Conservation (phyloP, 2,888 invertebrate genomes). For the Limenitis camilla region DNA sequence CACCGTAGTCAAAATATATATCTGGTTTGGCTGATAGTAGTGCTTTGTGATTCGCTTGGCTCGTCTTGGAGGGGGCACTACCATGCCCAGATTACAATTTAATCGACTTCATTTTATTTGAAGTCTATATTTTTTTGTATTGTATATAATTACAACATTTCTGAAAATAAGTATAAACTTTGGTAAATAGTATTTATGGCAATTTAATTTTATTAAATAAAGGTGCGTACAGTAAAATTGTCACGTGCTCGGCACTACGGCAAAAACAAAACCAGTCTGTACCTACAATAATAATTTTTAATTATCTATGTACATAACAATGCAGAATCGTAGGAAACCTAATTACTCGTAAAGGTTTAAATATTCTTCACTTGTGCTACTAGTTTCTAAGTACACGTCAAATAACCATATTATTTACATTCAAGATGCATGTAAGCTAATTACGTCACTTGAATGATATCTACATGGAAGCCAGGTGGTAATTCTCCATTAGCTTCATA, state of each 20-base stretch:
- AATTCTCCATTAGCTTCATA: constrained; percentile 22
- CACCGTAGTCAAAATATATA: too few relatives aligned
- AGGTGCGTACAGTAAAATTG: too few relatives aligned
- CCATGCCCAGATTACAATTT: background rate
- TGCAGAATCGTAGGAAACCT: constrained; percentile 12
- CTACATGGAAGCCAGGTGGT: constrained; percentile 30
- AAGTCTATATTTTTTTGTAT: background rate
- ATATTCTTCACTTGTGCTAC: constrained; percentile 12
- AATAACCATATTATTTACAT: constrained; percentile 26
- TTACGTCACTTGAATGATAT: constrained; percentile 27
- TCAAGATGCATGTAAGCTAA: constrained; percentile 26
- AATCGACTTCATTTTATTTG: background rate
- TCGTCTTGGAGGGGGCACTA: too few relatives aligned
- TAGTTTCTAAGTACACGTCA: constrained; percentile 20
- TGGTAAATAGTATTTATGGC: too few relatives aligned
- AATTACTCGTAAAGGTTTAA: constrained; percentile 13
- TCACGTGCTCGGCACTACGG: constrained; percentile 13
- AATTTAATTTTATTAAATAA: too few relatives aligned
- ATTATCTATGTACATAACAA: constrained; percentile 13
- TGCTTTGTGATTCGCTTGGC: too few relatives aligned
- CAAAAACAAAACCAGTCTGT: constrained; percentile 4
- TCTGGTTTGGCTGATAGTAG: too few relatives aligned
- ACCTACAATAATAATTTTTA: constrained; percentile 8
- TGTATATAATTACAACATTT: background rate
- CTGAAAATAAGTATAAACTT: too few relatives aligned